Percentiles rank a stretch among this genome's conserved stretches.
Evolutionary conservation across 2,113 vertebrate genomes (phyloP).

Genomic region (Talpa occidentalis): DNA sequence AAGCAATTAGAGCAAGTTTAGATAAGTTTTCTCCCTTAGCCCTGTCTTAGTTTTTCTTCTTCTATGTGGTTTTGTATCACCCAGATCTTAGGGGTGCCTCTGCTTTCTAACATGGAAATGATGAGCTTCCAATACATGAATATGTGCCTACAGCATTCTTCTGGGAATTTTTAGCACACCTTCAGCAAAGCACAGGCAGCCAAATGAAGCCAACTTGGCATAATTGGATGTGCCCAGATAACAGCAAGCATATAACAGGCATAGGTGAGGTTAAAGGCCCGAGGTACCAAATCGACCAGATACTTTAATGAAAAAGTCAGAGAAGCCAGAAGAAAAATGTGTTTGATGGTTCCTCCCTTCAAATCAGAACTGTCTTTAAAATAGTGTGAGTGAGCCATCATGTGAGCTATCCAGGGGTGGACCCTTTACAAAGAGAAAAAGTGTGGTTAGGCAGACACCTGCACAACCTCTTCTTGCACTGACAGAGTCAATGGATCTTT

Average conservation of each 20-base stretch:
- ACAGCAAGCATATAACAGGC: background rate
- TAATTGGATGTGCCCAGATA: background rate
- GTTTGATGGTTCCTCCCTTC: background rate
- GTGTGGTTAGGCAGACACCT: no score
- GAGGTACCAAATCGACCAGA: background rate
- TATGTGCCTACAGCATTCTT: accelerated
- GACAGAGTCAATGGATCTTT: background rate
- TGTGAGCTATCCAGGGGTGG: no score
- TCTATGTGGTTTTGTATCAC: background rate
- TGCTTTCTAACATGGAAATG: background rate
- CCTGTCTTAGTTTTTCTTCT: background rate
- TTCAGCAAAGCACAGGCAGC: background rate
- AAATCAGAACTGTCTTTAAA: background rate
- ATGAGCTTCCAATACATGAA: background rate
- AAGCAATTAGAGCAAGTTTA: background rate
- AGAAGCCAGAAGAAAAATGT: background rate
- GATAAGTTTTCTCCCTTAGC: no score
- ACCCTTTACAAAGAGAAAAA: background rate
- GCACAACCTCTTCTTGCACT: background rate
- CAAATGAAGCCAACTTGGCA: background rate
- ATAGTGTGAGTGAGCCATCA: background rate
- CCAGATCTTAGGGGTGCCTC: background rate
- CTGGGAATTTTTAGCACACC: background rate
- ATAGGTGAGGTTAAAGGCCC: background rate
- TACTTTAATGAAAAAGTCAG: background rate